Conservation (phyloP, 2,888 invertebrate genomes). For the Abscondita cerata region DNA sequence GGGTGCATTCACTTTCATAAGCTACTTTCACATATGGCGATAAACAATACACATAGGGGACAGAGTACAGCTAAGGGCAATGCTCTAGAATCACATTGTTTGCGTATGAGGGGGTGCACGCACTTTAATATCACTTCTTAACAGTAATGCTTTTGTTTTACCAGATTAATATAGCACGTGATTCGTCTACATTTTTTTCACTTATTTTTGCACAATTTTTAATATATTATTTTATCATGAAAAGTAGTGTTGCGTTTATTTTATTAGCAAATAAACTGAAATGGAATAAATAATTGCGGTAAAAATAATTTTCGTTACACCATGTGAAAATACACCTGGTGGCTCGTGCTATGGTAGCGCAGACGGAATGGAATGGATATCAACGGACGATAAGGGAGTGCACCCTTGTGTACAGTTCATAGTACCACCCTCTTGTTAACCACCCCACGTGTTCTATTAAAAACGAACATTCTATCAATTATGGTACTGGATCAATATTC, state of each 20-base stretch:
- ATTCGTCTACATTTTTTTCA: background rate
- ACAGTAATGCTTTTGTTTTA: background rate
- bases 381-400: conserved; percentile 41
- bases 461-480: conserved; percentile 14
- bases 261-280: no score
- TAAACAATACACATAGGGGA: conserved; percentile 37
- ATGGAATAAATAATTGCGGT: background rate
- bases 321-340: conserved; percentile 39
- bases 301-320: conserved; percentile 20
- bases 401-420: conserved; percentile 38
- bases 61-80: conserved; percentile 33
- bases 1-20: conserved; percentile 39
- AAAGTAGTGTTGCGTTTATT: no score
- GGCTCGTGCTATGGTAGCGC: conserved; percentile 35
- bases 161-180: conserved; percentile 1
- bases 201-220: no score
- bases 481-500: background rate
- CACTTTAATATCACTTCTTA: conserved; percentile 27
- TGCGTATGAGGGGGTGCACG: conserved; percentile 38
- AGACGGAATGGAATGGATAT: conserved; percentile 37
- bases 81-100: conserved; percentile 35
- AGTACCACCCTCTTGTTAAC: conserved; percentile 35
- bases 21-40: conserved; percentile 41
- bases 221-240: no score
- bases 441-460: conserved; percentile 40